Percentiles rank a stretch among this genome's conserved stretches.
These are phyloP conservation scores for Asbolus verrucosus DNA, from an alignment of 1,140 invertebrate species.

Conservation along the genomic window DNA sequence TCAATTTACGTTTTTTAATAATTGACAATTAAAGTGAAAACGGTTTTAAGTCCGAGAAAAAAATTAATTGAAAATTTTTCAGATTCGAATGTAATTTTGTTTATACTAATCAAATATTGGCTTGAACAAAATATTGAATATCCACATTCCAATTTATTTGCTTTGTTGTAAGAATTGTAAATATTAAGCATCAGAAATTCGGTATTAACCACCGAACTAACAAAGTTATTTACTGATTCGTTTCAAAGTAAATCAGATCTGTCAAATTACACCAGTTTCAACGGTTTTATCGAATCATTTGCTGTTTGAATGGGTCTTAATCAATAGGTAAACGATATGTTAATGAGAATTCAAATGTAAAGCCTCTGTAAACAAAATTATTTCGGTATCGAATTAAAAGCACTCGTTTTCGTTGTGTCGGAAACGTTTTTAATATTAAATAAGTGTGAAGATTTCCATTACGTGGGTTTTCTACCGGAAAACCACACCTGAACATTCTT, in stretches of 20 bases:
- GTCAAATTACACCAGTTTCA: conserved; percentile 12
- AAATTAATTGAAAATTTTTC: background rate
- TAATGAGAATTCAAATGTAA: conserved; percentile 1
- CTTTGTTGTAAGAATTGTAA: conserved; percentile 5
- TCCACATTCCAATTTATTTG: conserved; percentile 3
- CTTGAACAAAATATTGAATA: background rate
- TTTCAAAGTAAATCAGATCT: conserved; percentile 22
- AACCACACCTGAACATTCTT: conserved; percentile 35
- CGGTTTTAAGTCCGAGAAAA: background rate
- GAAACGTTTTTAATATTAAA: background rate
- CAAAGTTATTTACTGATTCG: conserved; percentile 34
- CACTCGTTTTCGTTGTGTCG: no score
- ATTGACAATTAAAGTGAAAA: no score
- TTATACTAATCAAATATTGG: conserved; percentile 6
- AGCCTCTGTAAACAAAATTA: no score
- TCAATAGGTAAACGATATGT: conserved; percentile 14
- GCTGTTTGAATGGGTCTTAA: conserved; percentile 7
- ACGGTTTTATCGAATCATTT: conserved; percentile 14
- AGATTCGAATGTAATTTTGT: background rate
- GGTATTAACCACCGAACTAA: conserved; percentile 17
- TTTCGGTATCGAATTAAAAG: no score
- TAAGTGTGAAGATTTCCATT: conserved; percentile 2
- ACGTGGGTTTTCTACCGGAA: conserved; percentile 9
- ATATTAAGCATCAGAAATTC: conserved; percentile 5
- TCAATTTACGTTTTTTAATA: no score